These are phyloP conservation scores for Aplysina aerophoba DNA, from an alignment of 37 sponge, comb jelly and placozoan genomes.

Conservation along the genomic window DNA sequence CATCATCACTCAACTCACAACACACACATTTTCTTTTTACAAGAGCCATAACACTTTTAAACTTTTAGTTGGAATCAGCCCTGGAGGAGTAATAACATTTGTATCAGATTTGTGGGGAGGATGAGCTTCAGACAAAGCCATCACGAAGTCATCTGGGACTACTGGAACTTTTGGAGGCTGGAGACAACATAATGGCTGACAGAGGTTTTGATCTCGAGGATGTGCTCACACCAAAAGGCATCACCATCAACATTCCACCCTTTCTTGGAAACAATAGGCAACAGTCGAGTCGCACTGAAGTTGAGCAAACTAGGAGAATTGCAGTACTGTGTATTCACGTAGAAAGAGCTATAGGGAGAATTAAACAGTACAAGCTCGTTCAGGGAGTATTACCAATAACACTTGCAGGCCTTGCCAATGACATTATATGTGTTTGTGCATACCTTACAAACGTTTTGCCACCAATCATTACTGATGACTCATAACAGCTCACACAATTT, in stretches of 20 bases:
- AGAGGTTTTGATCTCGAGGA: conserved; percentile 47
- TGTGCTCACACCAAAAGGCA: conserved; percentile 8
- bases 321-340: conserved; percentile 37
- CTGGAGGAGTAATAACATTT: conserved; percentile 54
- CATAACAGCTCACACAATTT: not conserved
- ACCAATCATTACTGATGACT: conserved; percentile 5
- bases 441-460: conserved; percentile 33
- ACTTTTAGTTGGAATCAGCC: conserved; percentile 58
- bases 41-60: conserved; percentile 64
- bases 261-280: not conserved
- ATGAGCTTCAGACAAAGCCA: conserved; percentile 51
- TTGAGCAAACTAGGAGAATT: conserved; percentile 27
- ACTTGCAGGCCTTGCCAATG: conserved; percentile 20
- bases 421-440: conserved; percentile 30
- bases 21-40: conserved; percentile 56
- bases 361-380: conserved; percentile 38
- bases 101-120: conserved; percentile 53
- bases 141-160: conserved; percentile 52
- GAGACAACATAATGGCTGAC: conserved; percentile 70
- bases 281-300: not conserved
- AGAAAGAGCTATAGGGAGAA: conserved; percentile 36
- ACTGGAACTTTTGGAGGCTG: conserved; percentile 47
- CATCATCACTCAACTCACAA: conserved; percentile 43
- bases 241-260: conserved; percentile 43
- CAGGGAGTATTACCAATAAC: conserved; percentile 7